These are phyloP conservation scores for Synanthedon tipuliformis DNA, from an alignment of 2,888 invertebrate species.

Conservation along the genomic window DNA sequence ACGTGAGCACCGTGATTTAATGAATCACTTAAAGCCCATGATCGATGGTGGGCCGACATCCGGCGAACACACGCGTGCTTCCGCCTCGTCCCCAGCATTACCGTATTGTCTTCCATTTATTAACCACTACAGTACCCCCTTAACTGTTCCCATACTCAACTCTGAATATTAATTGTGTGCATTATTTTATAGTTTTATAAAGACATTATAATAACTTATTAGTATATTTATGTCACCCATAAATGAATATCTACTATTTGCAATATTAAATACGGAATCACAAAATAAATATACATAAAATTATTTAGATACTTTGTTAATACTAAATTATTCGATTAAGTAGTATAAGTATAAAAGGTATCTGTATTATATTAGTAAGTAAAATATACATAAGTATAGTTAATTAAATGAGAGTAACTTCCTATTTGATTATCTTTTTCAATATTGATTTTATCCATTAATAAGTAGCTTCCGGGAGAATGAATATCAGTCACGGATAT, in stretches of 20 bases:
- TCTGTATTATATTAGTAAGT: too few species aligned
- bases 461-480: background rate
- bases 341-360: too few species aligned
- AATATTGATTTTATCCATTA: too few species aligned
- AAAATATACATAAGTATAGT: too few species aligned
- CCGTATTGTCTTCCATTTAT: constrained; percentile 10
- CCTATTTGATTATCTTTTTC: background rate
- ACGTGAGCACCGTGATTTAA: background rate
- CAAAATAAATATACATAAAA: too few species aligned
- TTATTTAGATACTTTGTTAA: too few species aligned
- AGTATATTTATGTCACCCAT: too few species aligned
- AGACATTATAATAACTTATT: too few species aligned
- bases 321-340: too few species aligned
- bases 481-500: background rate
- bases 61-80: constrained; percentile 51
- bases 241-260: too few species aligned
- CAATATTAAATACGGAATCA: too few species aligned
- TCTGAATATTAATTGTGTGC: background rate
- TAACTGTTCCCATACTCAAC: constrained; percentile 1
- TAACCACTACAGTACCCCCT: constrained; percentile 18
- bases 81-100: constrained; percentile 50
- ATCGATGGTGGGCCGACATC: constrained; percentile 45
- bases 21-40: constrained; percentile 8
- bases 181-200: background rate
- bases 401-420: too few species aligned